A percentile compares a stretch with the other conserved stretches of the same genome.
Conservation (phyloP, 2,888 invertebrate species). For the Slavum lentiscoides region DNA sequence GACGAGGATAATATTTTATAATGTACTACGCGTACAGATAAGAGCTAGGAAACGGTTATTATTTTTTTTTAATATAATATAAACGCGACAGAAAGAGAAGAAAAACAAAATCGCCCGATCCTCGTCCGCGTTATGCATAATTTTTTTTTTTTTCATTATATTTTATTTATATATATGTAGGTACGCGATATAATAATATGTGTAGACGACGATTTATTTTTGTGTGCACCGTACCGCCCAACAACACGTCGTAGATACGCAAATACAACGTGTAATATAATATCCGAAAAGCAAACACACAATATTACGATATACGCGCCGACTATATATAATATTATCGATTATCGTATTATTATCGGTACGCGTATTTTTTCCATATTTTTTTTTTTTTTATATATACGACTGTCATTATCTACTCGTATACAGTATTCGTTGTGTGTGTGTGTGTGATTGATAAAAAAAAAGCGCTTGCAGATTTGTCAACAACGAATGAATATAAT, state of each 20-base stretch:
- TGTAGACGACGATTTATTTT: background rate
- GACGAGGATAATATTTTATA: background rate
- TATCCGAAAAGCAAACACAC: slow-evolving; percentile 34
- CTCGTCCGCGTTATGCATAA: background rate
- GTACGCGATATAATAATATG: no score
- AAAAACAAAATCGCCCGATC: slow-evolving; percentile 9
- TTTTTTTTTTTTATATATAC: background rate
- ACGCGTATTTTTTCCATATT: background rate
- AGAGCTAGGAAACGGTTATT: slow-evolving; percentile 3
- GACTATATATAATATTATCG: no score
- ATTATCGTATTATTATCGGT: background rate
- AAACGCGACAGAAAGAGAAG: slow-evolving; percentile 22
- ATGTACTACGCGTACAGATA: background rate
- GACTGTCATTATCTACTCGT: background rate
- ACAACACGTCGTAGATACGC: background rate
- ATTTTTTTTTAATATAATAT: background rate
- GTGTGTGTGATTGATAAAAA: slow-evolving; percentile 22
- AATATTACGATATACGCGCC: no score
- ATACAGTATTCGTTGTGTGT: background rate
- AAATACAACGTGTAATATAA: background rate
- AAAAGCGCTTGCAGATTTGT: slow-evolving; percentile 34
- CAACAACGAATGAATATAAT: slow-evolving; percentile 5
- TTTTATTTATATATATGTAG: no score
- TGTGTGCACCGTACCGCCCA: background rate
- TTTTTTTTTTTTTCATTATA: no score